Evolutionary conservation across 2,113 vertebrate species (phyloP), one percentile per base, ranked within the genome.

Genomic region (Psophia crepitans): DNA sequence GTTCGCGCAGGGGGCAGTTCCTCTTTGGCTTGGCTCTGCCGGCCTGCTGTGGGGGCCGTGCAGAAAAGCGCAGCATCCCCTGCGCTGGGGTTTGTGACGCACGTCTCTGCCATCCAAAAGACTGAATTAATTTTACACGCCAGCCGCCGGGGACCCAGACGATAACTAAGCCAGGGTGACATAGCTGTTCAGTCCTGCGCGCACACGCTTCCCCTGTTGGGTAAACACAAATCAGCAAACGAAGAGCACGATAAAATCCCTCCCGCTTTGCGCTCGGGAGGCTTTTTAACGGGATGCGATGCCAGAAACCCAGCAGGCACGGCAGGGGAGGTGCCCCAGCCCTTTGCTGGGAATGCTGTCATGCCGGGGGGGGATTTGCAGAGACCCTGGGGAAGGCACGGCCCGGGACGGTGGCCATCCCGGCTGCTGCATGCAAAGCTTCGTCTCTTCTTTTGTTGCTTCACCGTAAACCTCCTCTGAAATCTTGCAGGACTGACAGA

Each of bases 1-100:
- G 15, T 23, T 20, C 20, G 46, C 56, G 12, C 5, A 3, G 56
- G 28, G 46, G 9, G 14, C 20, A 4, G 2, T 6, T 16, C 22
- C 43, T 32, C 15, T 5, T 6, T 0, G 7, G 28, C 49, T 56
- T 30, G 6, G 39, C 68, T 32, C 66, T 23, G 27, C 28, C 57
- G 11, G n/a, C 82, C 60, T 0, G 0, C 46, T 24, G 37, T 0
- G 6, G 66, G 71, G 77, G 58, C 71, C 12, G 2, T 0, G 2
- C n/a, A 13, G 56, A 11, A 11, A 14, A 48, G 11, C 5, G 4
- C 37, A 9, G 57, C 68, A 2, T 12, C 57, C 0, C 35, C 32
- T 5, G 44, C 1, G 8, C n/a, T 7, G 23, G 51, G 30, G 32
- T 17, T 33, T 5, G 28, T 2, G 7, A 82, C 43, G 5, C 24